These are phyloP conservation scores for Oryzias curvinotus DNA, from an alignment of 2,113 vertebrate genomes.

Conservation along the genomic window DNA sequence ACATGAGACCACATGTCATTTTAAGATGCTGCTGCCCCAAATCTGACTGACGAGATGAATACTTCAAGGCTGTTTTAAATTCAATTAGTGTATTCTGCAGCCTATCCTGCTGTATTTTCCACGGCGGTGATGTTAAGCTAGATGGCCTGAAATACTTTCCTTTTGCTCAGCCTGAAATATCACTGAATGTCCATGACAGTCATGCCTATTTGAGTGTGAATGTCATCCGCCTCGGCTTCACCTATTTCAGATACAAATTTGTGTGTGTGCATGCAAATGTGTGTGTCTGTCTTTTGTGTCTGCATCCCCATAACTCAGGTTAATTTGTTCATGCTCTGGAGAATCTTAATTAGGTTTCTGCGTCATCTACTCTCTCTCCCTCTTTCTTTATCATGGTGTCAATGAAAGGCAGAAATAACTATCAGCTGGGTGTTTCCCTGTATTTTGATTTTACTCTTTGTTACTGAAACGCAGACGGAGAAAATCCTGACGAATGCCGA, in stretches of 20 bases:
- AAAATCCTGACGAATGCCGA: constrained; percentile 19
- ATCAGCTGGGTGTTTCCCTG: constrained; percentile 37
- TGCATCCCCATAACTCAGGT: constrained; percentile 72
- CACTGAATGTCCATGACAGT: constrained; percentile 51
- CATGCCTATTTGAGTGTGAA: constrained; percentile 67
- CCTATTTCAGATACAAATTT: constrained; percentile 37
- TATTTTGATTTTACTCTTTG: constrained; percentile 10
- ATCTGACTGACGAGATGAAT: constrained; percentile 55
- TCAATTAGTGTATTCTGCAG: constrained; percentile 27
- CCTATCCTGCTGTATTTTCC: constrained; percentile 55
- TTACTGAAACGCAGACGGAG: constrained; percentile 13
- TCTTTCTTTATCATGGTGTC: constrained; percentile 44
- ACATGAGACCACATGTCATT: constrained; percentile 60
- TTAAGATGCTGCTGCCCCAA: constrained; percentile 59
- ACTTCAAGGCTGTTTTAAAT: constrained; percentile 34
- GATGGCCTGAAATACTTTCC: constrained; percentile 45
- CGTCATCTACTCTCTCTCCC: constrained; percentile 58
- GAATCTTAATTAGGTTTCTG: constrained; percentile 73
- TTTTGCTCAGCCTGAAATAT: constrained; percentile 52
- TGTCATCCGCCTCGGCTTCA: constrained; percentile 58
- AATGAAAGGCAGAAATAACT: constrained; percentile 55
- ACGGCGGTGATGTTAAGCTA: constrained; percentile 33
- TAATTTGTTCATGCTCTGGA: constrained; percentile 73
- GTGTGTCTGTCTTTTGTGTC: constrained; percentile 42
- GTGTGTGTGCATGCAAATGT: constrained; percentile 8